Percentiles rank a stretch among this genome's conserved stretches.
Evolutionary conservation across 2,797 vertebrate genomes (phyloP).

Genomic region (Vultur gryphus): DNA sequence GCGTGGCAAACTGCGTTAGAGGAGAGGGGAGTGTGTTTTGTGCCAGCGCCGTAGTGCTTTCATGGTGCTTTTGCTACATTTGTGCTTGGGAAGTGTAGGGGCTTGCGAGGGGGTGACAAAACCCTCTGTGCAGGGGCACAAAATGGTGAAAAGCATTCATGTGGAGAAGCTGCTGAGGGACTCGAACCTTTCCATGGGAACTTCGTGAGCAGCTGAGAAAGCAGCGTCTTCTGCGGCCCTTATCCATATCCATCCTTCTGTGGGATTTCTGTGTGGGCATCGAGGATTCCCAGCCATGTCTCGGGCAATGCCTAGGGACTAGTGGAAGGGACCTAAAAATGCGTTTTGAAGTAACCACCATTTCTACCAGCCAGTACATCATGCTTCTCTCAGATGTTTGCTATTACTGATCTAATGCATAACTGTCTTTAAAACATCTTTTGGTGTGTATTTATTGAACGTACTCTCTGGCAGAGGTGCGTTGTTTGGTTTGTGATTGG

Average conservation of each 20-base stretch:
- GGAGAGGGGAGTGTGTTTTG: rapidly evolving
- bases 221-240: background rate
- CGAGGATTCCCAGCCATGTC: background rate
- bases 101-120: background rate
- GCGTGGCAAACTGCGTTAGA: rapidly evolving
- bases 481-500: background rate
- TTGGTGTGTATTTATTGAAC: background rate
- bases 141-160: background rate
- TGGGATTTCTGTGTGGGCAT: background rate
- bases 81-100: background rate
- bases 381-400: background rate
- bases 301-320: rapidly evolving
- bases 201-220: background rate
- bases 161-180: background rate
- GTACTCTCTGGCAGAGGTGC: background rate
- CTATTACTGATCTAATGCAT: background rate
- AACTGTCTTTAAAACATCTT: background rate
- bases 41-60: background rate
- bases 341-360: background rate
- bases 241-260: background rate
- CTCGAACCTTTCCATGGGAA: background rate
- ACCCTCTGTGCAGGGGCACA: background rate
- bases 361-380: background rate
- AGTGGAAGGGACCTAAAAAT: background rate
- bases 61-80: background rate